Base-by-base conservation (phyloP, 2,113 vertebrate genomes). In the Myotis lucifugus region DNA sequence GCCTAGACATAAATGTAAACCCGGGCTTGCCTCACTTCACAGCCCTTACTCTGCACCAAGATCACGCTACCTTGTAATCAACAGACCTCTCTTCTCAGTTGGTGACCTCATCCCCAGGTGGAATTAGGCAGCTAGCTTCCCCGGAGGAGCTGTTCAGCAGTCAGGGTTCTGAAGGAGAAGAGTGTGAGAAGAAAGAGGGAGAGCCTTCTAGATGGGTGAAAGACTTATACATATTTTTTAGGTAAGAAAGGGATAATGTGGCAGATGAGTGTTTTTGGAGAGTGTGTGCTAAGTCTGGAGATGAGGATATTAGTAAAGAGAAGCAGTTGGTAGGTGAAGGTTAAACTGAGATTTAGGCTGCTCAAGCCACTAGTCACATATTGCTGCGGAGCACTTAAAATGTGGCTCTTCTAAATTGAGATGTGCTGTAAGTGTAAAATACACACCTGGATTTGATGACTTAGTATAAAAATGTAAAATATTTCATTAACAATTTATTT, bases 251-350 rank as follows among this genome's bases (percentile, higher is more conserved):
- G 25, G 23, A 72, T 17, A 84, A 50, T 23, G 82, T 27, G n/a
- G 74, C 56, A 93, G 56, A 74, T 81, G 67, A 50, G 34, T 86
- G 27, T 42, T 91, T 94, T 56, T 85, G 59, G n/a, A 54, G 64
- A 67, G 19, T 48, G 19, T 59, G 56, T 81, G 50, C 37, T 67
- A 82, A 73, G 3, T 5, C 66, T 50, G 11, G 8, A 88, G 76
- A 50, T 90, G 3, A 6, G n/a, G 18, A 29, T 67, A 46, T 66
- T 67, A 90, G 37, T 23, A 69, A 73, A 82, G 46, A 48, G 40
- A 46, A 79, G 5, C 3, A 79, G 66, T 81, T 87, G 48, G 50
- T 56, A 4, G 13, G 52, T 27, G 15, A 85, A 93, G 5, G 25
- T 78, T 84, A 89, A 88, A 81, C 46, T 48, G 54, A 67, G 37